phyloP scores from a whole-genome alignment of 64 coral and sea anemone species.

The Exaiptasia diaphana region DNA sequence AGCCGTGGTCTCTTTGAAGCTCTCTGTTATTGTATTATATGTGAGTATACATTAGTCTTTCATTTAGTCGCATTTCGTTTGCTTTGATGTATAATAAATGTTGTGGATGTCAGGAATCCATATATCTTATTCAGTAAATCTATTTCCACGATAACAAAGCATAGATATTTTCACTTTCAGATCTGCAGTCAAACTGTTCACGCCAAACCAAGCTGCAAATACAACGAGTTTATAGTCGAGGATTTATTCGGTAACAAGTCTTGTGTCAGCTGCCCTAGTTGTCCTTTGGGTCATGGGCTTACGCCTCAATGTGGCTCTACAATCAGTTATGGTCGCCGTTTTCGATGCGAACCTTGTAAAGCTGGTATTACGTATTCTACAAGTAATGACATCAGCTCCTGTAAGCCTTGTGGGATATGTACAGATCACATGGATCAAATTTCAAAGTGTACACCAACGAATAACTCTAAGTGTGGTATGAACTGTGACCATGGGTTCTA shows the following conservation, averaged over 20 bases:
- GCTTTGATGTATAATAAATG: too few species aligned
- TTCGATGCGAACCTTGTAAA: constrained; percentile 2
- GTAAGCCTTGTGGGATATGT: constrained; percentile 34
- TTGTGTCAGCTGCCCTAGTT: constrained; percentile 17
- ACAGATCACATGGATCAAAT: background rate
- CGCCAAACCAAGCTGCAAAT: too few species aligned
- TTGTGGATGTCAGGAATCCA: too few species aligned
- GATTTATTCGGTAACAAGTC: background rate
- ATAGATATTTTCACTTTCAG: too few species aligned
- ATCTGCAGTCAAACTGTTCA: too few species aligned
- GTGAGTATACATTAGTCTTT: too few species aligned
- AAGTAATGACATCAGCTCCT: background rate
- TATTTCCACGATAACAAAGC: too few species aligned
- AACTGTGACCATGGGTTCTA: constrained; percentile 24
- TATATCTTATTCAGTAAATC: too few species aligned
- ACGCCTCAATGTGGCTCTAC: background rate
- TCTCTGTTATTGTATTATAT: too few species aligned
- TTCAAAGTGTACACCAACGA: background rate
- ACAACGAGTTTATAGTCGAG: constrained; percentile 7
- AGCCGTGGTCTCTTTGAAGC: too few species aligned
- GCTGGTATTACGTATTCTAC: constrained; percentile 20
- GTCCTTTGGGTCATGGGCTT: background rate
- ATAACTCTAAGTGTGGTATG: constrained; percentile 7
- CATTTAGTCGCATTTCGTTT: too few species aligned
- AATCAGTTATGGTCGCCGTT: background rate